These are phyloP conservation scores for Sphyrna mokarran DNA, from an alignment of 2,113 vertebrate species.

Conservation along the genomic window DNA sequence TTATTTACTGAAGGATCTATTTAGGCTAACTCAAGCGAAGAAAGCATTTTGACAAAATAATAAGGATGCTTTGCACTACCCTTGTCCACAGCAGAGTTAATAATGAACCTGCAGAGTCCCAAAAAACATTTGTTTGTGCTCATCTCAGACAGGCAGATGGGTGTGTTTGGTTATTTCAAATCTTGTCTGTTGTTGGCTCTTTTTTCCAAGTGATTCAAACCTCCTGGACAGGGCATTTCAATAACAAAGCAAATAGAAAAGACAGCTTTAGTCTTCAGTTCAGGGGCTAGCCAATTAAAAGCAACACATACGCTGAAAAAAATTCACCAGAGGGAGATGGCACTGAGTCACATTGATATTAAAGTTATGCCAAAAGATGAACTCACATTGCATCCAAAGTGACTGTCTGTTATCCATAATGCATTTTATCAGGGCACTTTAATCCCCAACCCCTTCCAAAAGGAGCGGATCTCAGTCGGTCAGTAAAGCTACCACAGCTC, in stretches of 20 bases:
- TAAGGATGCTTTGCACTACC: background rate
- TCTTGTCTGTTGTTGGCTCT: background rate
- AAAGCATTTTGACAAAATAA: too few species aligned
- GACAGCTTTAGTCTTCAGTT: slow-evolving; percentile 6
- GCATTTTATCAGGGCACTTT: background rate
- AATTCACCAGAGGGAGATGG: background rate
- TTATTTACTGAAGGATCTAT: background rate
- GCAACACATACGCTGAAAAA: background rate
- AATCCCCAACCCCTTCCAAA: background rate
- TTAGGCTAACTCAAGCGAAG: background rate
- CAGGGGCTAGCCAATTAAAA: background rate
- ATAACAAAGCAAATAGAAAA: slow-evolving; percentile 25
- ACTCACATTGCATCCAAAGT: background rate
- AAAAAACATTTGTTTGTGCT: background rate
- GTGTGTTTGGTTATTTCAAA: background rate
- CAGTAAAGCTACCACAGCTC: background rate
- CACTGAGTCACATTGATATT: background rate
- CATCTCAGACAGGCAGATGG: background rate
- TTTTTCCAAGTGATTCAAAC: background rate
- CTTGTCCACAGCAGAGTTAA: background rate
- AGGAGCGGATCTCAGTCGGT: background rate
- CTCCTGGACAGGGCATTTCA: background rate
- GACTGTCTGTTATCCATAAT: background rate
- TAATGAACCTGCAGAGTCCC: background rate
- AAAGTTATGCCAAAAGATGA: background rate